Base-by-base conservation (phyloP, 2,797 vertebrate genomes). In the Enteromius radiatus region DNA sequence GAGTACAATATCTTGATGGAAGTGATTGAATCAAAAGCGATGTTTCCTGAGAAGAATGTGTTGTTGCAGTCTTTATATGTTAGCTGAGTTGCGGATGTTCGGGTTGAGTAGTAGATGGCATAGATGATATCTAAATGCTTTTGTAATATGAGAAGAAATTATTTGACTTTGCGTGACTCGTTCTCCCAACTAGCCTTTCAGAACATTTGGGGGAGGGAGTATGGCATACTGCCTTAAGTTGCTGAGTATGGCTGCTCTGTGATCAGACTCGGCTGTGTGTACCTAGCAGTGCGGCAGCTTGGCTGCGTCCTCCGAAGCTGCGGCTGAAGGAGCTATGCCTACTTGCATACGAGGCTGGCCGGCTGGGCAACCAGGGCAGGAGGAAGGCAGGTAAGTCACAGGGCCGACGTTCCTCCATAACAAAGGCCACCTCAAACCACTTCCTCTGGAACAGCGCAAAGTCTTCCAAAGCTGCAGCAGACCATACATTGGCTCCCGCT, bases 291-390 rank as follows among this genome's bases (percentile, higher is more conserved):
- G 97, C 98, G 1, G 97, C 97, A 63, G 98, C 97, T 93, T 99
- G 98, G 95, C 98, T 99, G 92, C 98, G 97, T 91, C 98, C 98
- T 92, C 98, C 98, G 86, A 99, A 99, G 94, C 98, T 99, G 94
- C 98, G 97, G 94, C 98, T 99, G 94, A 99, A 99, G 93, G 98
- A 99, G 93, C 98, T 99, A 94, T 99, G 97, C 91, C 98, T 96
- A 95, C 98, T 99, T 92, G 98, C 97, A 65, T 99, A 99, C 88
- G 98, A 99, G 78, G 98, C 97, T 0, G 98, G 97, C 85, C 98
- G 95, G 90, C 98, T 99, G 83, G 98, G 98, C 85, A 99, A 92
- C 97, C 98, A 98, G 23, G 98, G 98, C 89, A 99, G 91, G 36
- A 99, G 93, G 89, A 99, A 99, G 0, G 96, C 94, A 0, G 98